Evolutionary conservation across 2,113 vertebrate genomes (phyloP).

Genomic region (Istiophorus platypterus): DNA sequence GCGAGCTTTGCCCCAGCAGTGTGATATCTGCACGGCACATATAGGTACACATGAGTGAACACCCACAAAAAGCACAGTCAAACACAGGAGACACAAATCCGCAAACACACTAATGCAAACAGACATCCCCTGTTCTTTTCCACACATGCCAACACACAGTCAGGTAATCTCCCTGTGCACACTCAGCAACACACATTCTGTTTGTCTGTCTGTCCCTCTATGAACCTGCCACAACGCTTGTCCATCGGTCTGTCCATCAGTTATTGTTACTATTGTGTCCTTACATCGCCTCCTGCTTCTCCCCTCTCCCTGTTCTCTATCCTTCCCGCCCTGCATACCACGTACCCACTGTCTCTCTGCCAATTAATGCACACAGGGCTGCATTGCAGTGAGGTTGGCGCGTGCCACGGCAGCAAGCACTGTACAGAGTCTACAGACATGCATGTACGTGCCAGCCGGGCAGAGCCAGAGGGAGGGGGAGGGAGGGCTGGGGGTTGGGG

Average conservation of each 20-base stretch:
- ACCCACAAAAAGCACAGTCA: slow-evolving; percentile 70
- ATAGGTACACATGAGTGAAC: slow-evolving; percentile 78
- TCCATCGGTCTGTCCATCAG: slow-evolving; percentile 59
- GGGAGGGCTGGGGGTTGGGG: not conserved
- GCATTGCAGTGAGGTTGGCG: slow-evolving; percentile 86
- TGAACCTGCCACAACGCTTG: slow-evolving; percentile 52
- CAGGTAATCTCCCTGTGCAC: slow-evolving; percentile 70
- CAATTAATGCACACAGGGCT: slow-evolving; percentile 86
- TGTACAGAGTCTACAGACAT: slow-evolving; percentile 84
- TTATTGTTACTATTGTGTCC: slow-evolving; percentile 70
- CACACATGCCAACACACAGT: slow-evolving; percentile 54
- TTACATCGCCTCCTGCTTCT: slow-evolving; percentile 62
- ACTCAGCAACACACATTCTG: slow-evolving; percentile 65
- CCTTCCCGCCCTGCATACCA: slow-evolving; percentile 77
- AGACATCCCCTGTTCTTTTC: slow-evolving; percentile 46
- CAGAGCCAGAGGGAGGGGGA: slow-evolving; percentile 52
- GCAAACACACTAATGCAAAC: slow-evolving; percentile 69
- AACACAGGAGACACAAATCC: slow-evolving; percentile 67
- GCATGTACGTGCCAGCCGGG: slow-evolving; percentile 83
- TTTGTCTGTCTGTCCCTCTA: slow-evolving; percentile 59
- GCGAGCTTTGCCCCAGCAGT: slow-evolving; percentile 65
- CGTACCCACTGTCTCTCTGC: slow-evolving; percentile 80
- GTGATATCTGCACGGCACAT: slow-evolving; percentile 77
- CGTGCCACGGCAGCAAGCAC: slow-evolving; percentile 79
- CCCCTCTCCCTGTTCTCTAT: slow-evolving; percentile 56